phyloP scores from a whole-genome alignment of 1,140 invertebrate genomes.

The Luehdorfia chinensis region DNA sequence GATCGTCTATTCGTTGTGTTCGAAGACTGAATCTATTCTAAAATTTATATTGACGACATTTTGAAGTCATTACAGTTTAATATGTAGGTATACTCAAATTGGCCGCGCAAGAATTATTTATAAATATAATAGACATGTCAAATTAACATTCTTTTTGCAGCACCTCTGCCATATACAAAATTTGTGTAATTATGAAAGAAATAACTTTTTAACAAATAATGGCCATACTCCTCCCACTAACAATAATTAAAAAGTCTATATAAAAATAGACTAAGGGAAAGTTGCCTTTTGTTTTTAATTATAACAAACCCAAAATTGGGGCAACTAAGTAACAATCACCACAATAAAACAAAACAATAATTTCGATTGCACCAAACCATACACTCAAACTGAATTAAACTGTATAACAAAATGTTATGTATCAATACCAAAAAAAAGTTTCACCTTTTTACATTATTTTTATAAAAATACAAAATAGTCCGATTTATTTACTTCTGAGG shows the following conservation, averaged over 20 bases:
- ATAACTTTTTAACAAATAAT: constrained; percentile 33
- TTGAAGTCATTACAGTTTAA: no score
- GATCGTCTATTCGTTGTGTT: constrained; percentile 49
- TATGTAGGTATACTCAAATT: no score
- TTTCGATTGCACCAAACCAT: constrained; percentile 51
- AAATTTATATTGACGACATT: constrained; percentile 23
- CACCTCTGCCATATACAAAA: constrained; percentile 38
- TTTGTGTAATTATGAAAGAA: constrained; percentile 22
- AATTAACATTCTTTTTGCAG: no score
- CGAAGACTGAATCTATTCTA: constrained; percentile 44
- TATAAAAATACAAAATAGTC: no score
- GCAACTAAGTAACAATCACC: constrained; percentile 17
- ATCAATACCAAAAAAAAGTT: no score
- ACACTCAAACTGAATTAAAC: constrained; percentile 30
- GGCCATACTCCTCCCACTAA: constrained; percentile 33
- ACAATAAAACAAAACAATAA: constrained; percentile 24
- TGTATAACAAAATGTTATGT: no score
- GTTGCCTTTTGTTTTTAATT: background rate
- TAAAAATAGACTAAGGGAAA: background rate
- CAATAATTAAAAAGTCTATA: constrained; percentile 1
- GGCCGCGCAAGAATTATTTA: no score
- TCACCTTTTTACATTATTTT: no score
- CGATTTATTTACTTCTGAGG: no score
- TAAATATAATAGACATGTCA: background rate
- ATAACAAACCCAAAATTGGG: background rate